Evolutionary conservation across 2,113 vertebrate genomes (phyloP).

Genomic region (Nasalis larvatus): DNA sequence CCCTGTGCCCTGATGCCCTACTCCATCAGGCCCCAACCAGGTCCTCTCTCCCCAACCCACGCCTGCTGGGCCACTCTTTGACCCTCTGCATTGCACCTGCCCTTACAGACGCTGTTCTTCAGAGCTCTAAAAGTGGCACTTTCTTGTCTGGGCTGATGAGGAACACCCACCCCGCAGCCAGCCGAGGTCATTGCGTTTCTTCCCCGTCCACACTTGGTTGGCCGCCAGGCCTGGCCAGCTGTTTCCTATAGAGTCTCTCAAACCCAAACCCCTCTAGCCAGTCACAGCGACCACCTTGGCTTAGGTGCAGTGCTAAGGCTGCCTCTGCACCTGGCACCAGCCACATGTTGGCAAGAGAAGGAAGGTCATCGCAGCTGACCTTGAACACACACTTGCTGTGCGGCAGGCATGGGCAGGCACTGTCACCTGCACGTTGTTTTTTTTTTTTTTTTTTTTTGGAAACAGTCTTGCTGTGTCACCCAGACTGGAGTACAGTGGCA

Average conservation of each 20-base stretch:
- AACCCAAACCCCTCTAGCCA: neutral
- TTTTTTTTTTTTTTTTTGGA: no score
- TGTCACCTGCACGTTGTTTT: no score
- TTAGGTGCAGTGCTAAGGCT: neutral
- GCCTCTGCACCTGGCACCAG: neutral
- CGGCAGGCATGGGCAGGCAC: neutral
- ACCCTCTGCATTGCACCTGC: neutral
- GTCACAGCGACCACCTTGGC: neutral
- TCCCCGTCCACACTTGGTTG: rapidly evolving
- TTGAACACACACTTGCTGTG: neutral
- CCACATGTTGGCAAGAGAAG: neutral
- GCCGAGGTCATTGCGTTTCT: neutral
- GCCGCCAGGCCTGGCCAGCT: neutral
- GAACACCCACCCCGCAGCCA: neutral
- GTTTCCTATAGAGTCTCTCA: neutral
- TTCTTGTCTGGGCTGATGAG: neutral
- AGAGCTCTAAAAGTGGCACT: neutral
- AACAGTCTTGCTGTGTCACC: no score
- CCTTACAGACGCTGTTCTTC: rapidly evolving
- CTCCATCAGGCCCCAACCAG: neutral
- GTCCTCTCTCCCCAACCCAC: neutral
- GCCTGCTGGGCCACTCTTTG: neutral
- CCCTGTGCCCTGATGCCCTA: neutral
- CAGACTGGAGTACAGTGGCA: no score
- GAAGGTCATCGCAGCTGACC: neutral